Conservation (phyloP, 2,888 invertebrate species). For the Cephus pulcher region DNA sequence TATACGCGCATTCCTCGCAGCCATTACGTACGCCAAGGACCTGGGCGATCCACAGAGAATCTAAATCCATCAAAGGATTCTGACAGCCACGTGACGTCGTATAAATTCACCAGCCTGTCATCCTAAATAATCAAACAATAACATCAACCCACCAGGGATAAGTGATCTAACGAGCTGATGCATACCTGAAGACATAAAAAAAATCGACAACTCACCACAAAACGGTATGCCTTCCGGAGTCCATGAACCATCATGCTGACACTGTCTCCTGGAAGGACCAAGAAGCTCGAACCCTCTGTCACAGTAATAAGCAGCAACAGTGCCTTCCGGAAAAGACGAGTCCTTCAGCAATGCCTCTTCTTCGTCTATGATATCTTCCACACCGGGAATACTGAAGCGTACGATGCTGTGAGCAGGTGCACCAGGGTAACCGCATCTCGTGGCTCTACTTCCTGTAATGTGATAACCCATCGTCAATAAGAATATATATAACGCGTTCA, state of each 20-base stretch:
- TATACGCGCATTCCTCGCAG: conserved; percentile 1
- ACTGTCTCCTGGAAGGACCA: conserved; percentile 85
- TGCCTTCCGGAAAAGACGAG: conserved; percentile 68
- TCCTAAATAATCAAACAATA: neutral
- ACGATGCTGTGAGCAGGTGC: conserved; percentile 89
- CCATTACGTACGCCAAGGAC: neutral
- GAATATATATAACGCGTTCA: neutral
- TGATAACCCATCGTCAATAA: neutral
- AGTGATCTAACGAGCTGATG: neutral
- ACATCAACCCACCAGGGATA: neutral
- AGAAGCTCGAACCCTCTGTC: conserved; percentile 91
- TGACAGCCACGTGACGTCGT: neutral
- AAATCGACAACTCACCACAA: conserved; percentile 80
- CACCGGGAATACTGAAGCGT: conserved; percentile 72
- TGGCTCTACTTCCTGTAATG: conserved; percentile 38
- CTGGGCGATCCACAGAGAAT: neutral
- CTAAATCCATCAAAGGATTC: neutral
- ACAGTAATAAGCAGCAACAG: conserved; percentile 86
- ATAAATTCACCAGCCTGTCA: neutral
- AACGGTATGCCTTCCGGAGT: conserved; percentile 92
- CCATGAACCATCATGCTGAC: conserved; percentile 82
- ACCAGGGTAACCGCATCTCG: conserved; percentile 86
- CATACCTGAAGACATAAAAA: neutral
- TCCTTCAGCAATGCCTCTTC: conserved; percentile 68
- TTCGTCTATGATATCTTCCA: conserved; percentile 62